phyloP scores from a whole-genome alignment of 2,888 invertebrate species.

The Crematogaster levior region DNA sequence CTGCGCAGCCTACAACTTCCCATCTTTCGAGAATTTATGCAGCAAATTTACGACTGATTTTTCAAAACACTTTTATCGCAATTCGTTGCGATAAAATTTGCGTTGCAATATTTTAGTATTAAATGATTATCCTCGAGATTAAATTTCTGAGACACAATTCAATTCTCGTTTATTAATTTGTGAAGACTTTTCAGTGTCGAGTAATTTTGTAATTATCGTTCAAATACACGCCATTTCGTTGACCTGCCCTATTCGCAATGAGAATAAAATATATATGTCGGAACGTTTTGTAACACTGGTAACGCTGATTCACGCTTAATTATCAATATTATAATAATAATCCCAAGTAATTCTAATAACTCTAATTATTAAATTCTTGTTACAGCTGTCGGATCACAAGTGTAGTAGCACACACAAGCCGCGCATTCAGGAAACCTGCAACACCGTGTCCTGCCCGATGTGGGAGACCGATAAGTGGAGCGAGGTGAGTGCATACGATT shows the following conservation, averaged over 20 bases:
- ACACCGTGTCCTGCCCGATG: slow-evolving; percentile 93
- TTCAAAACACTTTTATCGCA: background rate
- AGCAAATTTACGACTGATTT: slow-evolving; percentile 18
- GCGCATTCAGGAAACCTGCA: slow-evolving; percentile 93
- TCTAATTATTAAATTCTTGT: slow-evolving; percentile 48
- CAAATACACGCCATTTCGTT: background rate
- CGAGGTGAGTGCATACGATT: slow-evolving; percentile 89
- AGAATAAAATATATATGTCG: too few relatives aligned
- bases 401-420: slow-evolving; percentile 92
- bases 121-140: background rate
- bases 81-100: background rate
- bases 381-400: slow-evolving; percentile 91
- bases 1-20: background rate
- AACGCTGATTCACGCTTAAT: background rate
- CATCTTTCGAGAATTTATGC: background rate
- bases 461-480: slow-evolving; percentile 97
- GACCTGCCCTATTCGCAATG: background rate
- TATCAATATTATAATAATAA: background rate
- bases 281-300: too few relatives aligned
- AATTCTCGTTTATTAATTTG: background rate
- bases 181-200: background rate
- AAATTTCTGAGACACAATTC: background rate
- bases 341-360: background rate
- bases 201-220: background rate
- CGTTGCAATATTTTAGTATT: too few relatives aligned